These are phyloP conservation scores for Brachionus sp. DNA, from an alignment of 1,140 invertebrate genomes.

Conservation along the genomic window DNA sequence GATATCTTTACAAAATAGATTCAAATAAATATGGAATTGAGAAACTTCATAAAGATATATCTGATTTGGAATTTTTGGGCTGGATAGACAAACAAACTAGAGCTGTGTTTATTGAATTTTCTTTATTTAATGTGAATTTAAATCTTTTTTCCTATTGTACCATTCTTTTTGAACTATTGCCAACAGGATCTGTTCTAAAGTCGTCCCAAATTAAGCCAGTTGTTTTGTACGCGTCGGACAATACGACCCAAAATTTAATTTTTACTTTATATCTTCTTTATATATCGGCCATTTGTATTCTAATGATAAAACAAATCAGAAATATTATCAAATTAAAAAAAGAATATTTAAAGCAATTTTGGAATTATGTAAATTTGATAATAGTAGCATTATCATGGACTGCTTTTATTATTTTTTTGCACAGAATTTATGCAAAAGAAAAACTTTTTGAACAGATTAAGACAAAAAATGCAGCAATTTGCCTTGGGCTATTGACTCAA, in stretches of 20 bases:
- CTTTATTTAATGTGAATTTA: background rate
- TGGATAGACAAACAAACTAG: background rate
- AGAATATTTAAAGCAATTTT: slow-evolving; percentile 57
- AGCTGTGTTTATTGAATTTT: background rate
- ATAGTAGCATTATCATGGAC: slow-evolving; percentile 58
- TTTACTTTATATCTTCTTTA: background rate
- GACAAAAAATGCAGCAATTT: slow-evolving; percentile 61
- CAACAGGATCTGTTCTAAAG: background rate
- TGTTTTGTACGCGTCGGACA: background rate
- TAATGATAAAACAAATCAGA: slow-evolving; percentile 58
- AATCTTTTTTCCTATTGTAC: background rate
- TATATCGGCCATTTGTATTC: slow-evolving; percentile 60
- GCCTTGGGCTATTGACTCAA: slow-evolving; percentile 61
- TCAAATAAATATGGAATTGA: background rate
- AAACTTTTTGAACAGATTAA: slow-evolving; percentile 57
- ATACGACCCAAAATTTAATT: background rate
- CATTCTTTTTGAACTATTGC: slow-evolving; percentile 2
- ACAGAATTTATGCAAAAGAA: slow-evolving; percentile 55
- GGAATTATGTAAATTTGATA: slow-evolving; percentile 59
- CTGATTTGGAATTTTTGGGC: background rate
- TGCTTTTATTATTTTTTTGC: slow-evolving; percentile 58
- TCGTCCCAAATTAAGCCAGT: background rate
- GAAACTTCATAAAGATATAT: background rate
- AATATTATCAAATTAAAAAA: slow-evolving; percentile 50
- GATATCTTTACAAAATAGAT: background rate